Evolutionary conservation across 2,888 invertebrate genomes (phyloP), one percentile per base, ranked within the genome.

Genomic region (Tipula unca): DNA sequence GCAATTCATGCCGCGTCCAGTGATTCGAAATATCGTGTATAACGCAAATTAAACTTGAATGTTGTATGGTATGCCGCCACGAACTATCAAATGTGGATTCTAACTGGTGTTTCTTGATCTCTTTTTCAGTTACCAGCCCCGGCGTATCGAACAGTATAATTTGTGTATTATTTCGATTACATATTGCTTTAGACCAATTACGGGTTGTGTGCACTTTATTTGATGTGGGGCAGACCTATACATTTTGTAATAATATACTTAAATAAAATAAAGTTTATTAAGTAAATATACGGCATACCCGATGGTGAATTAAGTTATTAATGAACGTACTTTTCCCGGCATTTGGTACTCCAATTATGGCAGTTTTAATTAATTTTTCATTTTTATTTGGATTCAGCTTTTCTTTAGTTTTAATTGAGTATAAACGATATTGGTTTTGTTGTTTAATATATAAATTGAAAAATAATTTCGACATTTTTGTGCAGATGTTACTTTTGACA

Each of bases 251-350:
- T 36, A 85, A 84, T 85, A 89, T 32, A 54, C 5, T 39, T 8
- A 32, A 32, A 54, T 36, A 35, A 32, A 32, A 32, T 6, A 32
- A 32, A 32, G 6, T 32, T 32, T 36, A 32, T 10, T 0, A 32
- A 32, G 0, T 32, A 32, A 32, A 1, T 32, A 85, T 42, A 1
- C 29, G 14, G 13, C 29, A 1, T 91, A 97, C 97, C 90, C 94
- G 94, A 90, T 96, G 93, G 87, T 95, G 94, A 85, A 96, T 93
- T 29, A 99, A 92, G 88, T 93, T 93, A 91, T 99, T 99, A 36
- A 98, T 96, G 36, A 99, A 92, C 0, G 98, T 98, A 89, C 99
- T 99, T 91, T 99, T 99, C 35, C 99, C 99, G 85, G 95, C 95
- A 93, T 99, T 99, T 3, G 99, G 99, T 14, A 95, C 92, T 1